Conservation (phyloP, 2,888 invertebrate species). For the Drosophila pegasa region DNA sequence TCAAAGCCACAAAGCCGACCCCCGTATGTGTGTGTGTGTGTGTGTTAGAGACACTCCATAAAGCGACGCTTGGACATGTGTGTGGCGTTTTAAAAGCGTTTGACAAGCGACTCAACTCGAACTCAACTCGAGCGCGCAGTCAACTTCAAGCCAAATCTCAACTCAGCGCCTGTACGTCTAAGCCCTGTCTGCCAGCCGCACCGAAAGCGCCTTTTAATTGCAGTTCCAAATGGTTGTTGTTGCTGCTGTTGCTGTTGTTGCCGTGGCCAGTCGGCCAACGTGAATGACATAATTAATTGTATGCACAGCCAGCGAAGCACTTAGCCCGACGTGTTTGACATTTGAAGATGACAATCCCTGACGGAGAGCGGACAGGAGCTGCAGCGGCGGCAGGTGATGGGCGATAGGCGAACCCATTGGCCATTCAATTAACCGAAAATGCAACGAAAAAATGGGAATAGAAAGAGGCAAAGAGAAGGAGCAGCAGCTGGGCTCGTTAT, state of each 20-base stretch:
- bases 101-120: slow-evolving; percentile 80
- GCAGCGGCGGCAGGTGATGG: slow-evolving; percentile 32
- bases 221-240: slow-evolving; percentile 43
- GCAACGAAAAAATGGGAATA: slow-evolving; percentile 12
- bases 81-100: slow-evolving; percentile 84
- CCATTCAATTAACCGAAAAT: slow-evolving; percentile 45
- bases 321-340: slow-evolving; percentile 77
- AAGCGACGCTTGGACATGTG: slow-evolving; percentile 66
- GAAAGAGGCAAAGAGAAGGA: not conserved
- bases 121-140: slow-evolving; percentile 42
- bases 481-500: slow-evolving; percentile 40
- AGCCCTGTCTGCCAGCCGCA: slow-evolving; percentile 41
- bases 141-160: slow-evolving; percentile 60
- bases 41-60: slow-evolving; percentile 57
- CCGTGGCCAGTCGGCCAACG: slow-evolving; percentile 65
- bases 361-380: slow-evolving; percentile 32
- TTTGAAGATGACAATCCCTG: slow-evolving; percentile 74
- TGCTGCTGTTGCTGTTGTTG: slow-evolving; percentile 1
- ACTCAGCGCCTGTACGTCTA: slow-evolving; percentile 64
- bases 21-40: slow-evolving; percentile 29
- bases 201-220: slow-evolving; percentile 82
- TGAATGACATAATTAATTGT: slow-evolving; percentile 83
- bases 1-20: slow-evolving; percentile 80
- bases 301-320: slow-evolving; percentile 67
- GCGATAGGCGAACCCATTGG: slow-evolving; percentile 12